phyloP scores from a whole-genome alignment of 2,113 vertebrate genomes.

The Tauraco erythrolophus region DNA sequence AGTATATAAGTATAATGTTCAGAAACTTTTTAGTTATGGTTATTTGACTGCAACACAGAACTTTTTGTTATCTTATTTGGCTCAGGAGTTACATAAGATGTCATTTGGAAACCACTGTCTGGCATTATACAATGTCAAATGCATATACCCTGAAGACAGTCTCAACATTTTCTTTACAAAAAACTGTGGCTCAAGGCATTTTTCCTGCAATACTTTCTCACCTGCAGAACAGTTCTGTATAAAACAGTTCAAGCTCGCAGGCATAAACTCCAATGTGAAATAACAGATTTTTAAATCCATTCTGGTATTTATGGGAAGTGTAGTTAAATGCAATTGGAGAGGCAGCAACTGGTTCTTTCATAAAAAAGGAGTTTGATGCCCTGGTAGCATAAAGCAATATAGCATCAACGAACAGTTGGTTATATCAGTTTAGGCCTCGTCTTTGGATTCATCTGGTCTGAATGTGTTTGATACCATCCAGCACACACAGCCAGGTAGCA shows the following conservation, averaged over 20 bases:
- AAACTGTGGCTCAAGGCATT: neutral
- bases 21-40: neutral
- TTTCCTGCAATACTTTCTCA: neutral
- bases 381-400: neutral
- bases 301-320: neutral
- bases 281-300: neutral
- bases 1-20: slow-evolving; percentile 15
- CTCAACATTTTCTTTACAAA: neutral
- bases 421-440: neutral
- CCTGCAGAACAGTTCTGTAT: neutral
- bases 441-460: neutral
- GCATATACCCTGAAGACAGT: neutral
- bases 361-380: neutral
- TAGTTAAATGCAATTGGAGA: neutral
- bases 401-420: neutral
- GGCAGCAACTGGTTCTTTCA: neutral
- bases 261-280: neutral
- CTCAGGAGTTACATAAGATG: neutral
- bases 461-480: neutral
- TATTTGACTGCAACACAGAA: neutral
- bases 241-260: neutral
- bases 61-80: slow-evolving; percentile 6
- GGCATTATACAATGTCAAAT: neutral
- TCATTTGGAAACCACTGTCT: neutral
- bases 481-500: neutral